Evolutionary conservation across 1,140 invertebrate species (phyloP).

Genomic region (Helicoverpa zea): DNA sequence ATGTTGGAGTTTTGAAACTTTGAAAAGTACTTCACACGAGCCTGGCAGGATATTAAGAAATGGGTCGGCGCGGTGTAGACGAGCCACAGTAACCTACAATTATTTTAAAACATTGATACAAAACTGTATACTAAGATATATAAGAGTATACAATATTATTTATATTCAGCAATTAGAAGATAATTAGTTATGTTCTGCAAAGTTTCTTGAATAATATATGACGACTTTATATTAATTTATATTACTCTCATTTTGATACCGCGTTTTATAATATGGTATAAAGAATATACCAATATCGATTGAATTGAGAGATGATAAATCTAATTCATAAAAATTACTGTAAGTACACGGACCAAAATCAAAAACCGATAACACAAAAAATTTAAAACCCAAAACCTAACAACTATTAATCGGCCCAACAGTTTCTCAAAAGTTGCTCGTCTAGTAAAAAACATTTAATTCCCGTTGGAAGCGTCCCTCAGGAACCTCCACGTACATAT

Average conservation of each 20-base stretch:
- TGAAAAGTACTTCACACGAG: constrained; percentile 8
- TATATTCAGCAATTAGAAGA: too few species aligned
- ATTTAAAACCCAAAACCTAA: background rate
- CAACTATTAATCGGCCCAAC: background rate
- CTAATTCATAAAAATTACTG: background rate
- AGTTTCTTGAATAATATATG: too few species aligned
- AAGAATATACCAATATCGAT: background rate
- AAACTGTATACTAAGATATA: too few species aligned
- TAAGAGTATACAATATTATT: too few species aligned
- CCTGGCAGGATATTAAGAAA: background rate
- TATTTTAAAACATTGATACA: too few species aligned
- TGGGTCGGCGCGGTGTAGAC: background rate
- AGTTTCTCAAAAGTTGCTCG: background rate
- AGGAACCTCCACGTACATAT: background rate
- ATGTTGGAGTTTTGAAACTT: constrained; percentile 3
- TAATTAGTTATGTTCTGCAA: too few species aligned
- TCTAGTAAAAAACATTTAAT: constrained; percentile 12
- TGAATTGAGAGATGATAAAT: background rate
- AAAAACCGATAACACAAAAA: background rate
- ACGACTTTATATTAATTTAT: too few species aligned
- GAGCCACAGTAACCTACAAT: background rate
- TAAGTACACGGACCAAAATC: too few species aligned
- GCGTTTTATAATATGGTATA: too few species aligned
- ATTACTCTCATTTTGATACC: too few species aligned
- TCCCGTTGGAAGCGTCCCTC: background rate